Conservation (phyloP, 2,113 vertebrate species). For the Oceanites oceanicus region DNA sequence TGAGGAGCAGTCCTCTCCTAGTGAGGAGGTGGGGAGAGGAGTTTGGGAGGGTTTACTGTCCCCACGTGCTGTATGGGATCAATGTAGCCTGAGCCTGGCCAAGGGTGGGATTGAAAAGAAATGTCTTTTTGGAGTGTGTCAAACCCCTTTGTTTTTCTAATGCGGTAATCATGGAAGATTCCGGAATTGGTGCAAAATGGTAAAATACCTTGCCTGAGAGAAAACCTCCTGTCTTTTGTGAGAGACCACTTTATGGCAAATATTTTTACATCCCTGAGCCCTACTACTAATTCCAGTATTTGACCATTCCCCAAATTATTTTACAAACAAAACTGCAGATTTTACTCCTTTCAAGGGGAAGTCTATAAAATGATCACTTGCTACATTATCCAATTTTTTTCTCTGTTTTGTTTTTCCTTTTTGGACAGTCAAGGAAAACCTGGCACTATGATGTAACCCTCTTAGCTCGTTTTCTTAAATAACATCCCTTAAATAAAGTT, state of each 20-base stretch:
- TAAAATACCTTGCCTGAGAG: neutral
- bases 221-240: neutral
- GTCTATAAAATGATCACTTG: constrained; percentile 29
- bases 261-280: neutral
- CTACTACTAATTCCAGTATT: neutral
- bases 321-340: constrained; percentile 29
- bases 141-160: neutral
- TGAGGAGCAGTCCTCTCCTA: neutral
- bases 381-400: neutral
- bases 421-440: constrained; percentile 46
- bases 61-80: neutral
- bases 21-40: neutral
- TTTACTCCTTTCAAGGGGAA: constrained; percentile 32
- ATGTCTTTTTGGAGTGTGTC: neutral
- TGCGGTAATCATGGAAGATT: neutral
- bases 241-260: neutral
- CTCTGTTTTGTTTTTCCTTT: neutral
- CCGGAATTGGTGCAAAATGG: neutral
- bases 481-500: constrained; percentile 63
- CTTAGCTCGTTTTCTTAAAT: constrained; percentile 72
- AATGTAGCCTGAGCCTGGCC: fast-evolving
- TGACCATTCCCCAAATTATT: constrained; percentile 27
- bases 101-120: neutral
- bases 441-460: constrained; percentile 42
- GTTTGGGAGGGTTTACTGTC: neutral